A percentile compares a stretch with the other conserved stretches of the same genome.
Evolutionary conservation across 2,797 vertebrate species (phyloP).

Genomic region (Microctenopoma steveboyesi): DNA sequence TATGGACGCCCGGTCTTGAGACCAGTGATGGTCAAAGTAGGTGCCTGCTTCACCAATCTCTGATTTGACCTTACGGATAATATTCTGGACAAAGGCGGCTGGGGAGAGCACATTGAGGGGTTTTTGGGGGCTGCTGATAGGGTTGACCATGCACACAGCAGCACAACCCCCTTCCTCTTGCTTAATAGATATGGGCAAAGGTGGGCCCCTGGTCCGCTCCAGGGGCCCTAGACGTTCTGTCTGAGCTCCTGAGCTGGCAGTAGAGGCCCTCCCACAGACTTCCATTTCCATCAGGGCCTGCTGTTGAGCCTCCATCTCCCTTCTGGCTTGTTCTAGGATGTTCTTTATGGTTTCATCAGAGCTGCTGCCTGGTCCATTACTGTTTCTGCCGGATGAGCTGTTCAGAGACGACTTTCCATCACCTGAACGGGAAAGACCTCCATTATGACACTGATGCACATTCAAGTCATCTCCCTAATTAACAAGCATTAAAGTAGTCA

Average conservation of each 20-base stretch:
- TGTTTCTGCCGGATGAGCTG: constrained; percentile 82
- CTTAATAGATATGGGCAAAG: constrained; percentile 86
- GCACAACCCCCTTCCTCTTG: constrained; percentile 87
- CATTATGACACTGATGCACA: constrained; percentile 13
- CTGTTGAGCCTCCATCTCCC: constrained; percentile 96
- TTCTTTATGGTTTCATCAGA: constrained; percentile 93
- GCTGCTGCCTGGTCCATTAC: constrained; percentile 85
- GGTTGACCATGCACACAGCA: constrained; percentile 72
- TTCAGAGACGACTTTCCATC: constrained; percentile 86
- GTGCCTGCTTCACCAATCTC: constrained; percentile 94
- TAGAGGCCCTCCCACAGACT: constrained; percentile 73
- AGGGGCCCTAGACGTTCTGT: constrained; percentile 75
- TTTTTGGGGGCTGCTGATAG: constrained; percentile 84
- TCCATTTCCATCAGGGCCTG: constrained; percentile 95
- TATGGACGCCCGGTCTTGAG: constrained; percentile 87
- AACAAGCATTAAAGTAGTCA: constrained; percentile 25
- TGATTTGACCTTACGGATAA: constrained; percentile 97
- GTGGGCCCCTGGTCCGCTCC: constrained; percentile 67
- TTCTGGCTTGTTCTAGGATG: constrained; percentile 93
- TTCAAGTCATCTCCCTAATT: constrained; percentile 26
- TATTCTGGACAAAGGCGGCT: constrained; percentile 96
- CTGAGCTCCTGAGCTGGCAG: constrained; percentile 67
- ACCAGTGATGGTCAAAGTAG: constrained; percentile 98
- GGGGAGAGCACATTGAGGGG: constrained; percentile 92
- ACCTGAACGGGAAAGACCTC: constrained; percentile 72